These are phyloP conservation scores for Ptilodon capucinus DNA, from an alignment of 2,888 invertebrate species.

Conservation along the genomic window DNA sequence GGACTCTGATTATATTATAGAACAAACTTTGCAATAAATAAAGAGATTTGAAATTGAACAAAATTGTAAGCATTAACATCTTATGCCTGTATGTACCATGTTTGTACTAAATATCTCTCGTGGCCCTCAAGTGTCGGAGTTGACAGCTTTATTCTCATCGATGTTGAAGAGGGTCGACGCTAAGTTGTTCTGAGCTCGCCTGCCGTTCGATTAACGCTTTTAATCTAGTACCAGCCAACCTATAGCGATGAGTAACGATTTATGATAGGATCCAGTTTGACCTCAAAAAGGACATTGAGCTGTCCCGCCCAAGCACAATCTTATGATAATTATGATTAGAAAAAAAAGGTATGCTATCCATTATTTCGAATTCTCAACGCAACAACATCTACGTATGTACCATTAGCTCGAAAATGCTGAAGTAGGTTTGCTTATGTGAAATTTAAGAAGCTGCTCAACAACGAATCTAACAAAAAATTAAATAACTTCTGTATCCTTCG, in stretches of 20 bases:
- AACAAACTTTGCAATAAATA: no score
- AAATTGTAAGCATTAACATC: no score
- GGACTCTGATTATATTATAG: background rate
- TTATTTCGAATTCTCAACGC: no score
- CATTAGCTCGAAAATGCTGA: no score
- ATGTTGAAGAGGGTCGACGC: background rate
- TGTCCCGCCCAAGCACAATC: background rate
- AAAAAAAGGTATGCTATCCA: no score
- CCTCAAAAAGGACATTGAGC: background rate
- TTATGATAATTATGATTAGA: no score
- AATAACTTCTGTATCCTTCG: background rate
- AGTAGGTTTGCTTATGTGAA: no score
- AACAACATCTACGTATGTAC: no score
- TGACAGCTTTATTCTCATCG: background rate
- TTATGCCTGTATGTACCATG: no score
- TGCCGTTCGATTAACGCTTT: slow-evolving; percentile 3
- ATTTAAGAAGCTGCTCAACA: no score
- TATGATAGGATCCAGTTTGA: background rate
- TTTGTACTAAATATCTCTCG: background rate
- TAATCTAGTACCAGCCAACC: slow-evolving; percentile 3
- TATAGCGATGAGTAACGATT: background rate
- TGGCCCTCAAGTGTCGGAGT: background rate
- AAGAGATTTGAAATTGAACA: no score
- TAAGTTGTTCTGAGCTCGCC: background rate
- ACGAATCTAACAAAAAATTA: background rate